Evolutionary conservation across 2,888 invertebrate genomes (phyloP).

Genomic region (Euclidia mi): DNA sequence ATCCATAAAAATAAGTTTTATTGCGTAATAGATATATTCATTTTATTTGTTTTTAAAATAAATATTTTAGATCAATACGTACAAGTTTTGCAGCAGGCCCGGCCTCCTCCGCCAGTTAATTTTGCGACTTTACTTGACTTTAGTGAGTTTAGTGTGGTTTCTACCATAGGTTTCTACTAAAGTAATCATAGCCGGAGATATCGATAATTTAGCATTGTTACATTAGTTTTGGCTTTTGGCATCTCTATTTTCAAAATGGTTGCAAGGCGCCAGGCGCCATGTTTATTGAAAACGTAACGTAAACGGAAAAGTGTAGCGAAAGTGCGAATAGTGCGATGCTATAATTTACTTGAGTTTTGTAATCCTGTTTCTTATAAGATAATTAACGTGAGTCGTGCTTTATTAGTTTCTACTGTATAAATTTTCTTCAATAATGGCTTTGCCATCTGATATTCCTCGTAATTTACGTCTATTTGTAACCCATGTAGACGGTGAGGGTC

Average conservation of each 20-base stretch:
- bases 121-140: too few relatives aligned
- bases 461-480: conserved; percentile 90
- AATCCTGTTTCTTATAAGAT: conserved; percentile 50
- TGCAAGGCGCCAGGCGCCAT: conserved; percentile 69
- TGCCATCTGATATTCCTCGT: conserved; percentile 73
- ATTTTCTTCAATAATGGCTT: conserved; percentile 70
- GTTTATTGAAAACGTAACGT: conserved; percentile 84
- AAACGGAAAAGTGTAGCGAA: conserved; percentile 76
- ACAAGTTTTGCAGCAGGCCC: too few relatives aligned
- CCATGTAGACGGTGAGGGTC: conserved; percentile 92
- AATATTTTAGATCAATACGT: too few relatives aligned
- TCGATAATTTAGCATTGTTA: neutral
- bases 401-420: conserved; percentile 33
- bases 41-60: too few relatives aligned
- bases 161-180: too few relatives aligned
- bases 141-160: too few relatives aligned
- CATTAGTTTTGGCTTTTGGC: neutral
- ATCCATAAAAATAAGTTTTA: too few relatives aligned
- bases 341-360: conserved; percentile 47
- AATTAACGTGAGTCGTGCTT: conserved; percentile 72
- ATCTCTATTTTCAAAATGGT: conserved; percentile 36
- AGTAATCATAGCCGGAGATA: too few relatives aligned
- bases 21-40: too few relatives aligned
- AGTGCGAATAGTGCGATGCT: conserved; percentile 68
- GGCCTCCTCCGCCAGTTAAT: too few relatives aligned